Conservation (phyloP, 2,797 vertebrate species). For the Gallinago stenura region DNA sequence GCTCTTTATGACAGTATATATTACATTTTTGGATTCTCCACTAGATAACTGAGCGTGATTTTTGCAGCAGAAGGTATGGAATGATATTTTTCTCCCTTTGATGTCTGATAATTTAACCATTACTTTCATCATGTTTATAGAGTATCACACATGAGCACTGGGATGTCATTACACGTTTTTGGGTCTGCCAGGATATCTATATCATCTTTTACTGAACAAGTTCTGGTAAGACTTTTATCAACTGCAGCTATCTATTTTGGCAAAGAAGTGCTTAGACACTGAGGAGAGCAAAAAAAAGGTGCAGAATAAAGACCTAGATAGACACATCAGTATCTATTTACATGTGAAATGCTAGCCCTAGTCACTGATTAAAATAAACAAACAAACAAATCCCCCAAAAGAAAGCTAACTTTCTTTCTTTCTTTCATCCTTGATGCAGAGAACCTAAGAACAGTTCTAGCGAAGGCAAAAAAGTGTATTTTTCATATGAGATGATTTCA, state of each 20-base stretch:
- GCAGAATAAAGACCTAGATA: neutral
- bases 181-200: neutral
- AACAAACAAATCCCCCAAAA: rapidly evolving
- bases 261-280: neutral
- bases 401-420: neutral
- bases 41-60: neutral
- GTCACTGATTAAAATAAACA: neutral
- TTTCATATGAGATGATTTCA: neutral
- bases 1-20: neutral
- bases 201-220: neutral
- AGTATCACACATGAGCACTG: neutral
- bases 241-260: neutral
- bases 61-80: neutral
- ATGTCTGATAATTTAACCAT: neutral
- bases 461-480: neutral
- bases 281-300: neutral
- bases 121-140: neutral
- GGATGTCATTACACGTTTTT: neutral
- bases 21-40: neutral
- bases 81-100: neutral
- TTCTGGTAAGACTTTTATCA: neutral
- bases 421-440: neutral
- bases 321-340: neutral
- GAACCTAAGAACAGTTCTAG: neutral
- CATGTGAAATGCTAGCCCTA: rapidly evolving